These are phyloP conservation scores for Thymelicus lineola DNA, from an alignment of 2,888 invertebrate species.

Conservation along the genomic window DNA sequence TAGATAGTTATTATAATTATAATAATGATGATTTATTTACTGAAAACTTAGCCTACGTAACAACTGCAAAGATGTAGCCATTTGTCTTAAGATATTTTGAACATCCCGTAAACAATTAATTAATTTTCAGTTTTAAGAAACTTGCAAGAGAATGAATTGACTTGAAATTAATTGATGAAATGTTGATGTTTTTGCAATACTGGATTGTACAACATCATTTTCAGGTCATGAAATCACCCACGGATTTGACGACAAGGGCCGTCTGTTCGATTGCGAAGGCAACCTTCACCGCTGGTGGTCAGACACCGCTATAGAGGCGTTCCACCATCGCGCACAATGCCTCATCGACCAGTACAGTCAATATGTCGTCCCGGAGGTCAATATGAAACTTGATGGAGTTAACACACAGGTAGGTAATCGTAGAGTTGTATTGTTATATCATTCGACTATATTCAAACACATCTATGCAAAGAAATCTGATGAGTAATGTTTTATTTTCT, in stretches of 20 bases:
- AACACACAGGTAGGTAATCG: conserved; percentile 87
- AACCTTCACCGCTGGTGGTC: conserved; percentile 95
- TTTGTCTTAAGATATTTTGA: too few relatives aligned
- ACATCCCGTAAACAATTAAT: too few relatives aligned
- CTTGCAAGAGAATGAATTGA: too few relatives aligned
- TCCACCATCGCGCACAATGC: conserved; percentile 91
- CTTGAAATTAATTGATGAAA: not conserved
- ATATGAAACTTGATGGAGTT: conserved; percentile 90
- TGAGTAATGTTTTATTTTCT: too few relatives aligned
- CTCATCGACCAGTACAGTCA: conserved; percentile 94
- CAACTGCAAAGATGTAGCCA: too few relatives aligned
- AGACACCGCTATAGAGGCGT: conserved; percentile 89
- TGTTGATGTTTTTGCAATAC: not conserved
- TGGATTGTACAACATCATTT: not conserved
- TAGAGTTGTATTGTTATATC: too few relatives aligned
- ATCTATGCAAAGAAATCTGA: too few relatives aligned
- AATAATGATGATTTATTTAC: too few relatives aligned
- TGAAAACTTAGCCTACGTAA: too few relatives aligned
- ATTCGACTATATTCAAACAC: too few relatives aligned
- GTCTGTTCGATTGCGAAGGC: conserved; percentile 97
- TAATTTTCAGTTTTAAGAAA: too few relatives aligned
- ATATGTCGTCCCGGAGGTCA: conserved; percentile 92
- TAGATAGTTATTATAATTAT: too few relatives aligned
- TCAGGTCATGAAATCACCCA: conserved; percentile 95
- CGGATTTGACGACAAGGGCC: conserved; percentile 95